Conservation (phyloP, 2,888 invertebrate genomes). For the Hirtodrosophila histrioides region DNA sequence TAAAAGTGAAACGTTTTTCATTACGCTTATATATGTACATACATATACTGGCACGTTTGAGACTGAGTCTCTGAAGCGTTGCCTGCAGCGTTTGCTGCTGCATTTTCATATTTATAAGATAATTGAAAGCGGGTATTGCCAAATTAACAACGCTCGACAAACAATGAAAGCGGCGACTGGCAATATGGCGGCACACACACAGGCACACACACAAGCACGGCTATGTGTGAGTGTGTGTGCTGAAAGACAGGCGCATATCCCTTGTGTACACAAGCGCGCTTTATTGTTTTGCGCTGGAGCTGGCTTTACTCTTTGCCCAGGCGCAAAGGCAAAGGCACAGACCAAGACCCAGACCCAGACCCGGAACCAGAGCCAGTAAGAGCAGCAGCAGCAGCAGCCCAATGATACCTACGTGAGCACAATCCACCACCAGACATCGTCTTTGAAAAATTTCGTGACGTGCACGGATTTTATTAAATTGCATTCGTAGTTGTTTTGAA, state of each 20-base stretch:
- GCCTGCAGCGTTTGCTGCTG: conserved; percentile 76
- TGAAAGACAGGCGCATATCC: conserved; percentile 79
- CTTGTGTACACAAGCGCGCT: conserved; percentile 82
- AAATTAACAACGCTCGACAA: conserved; percentile 82
- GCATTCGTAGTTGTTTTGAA: conserved; percentile 83
- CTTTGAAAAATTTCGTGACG: conserved; percentile 70
- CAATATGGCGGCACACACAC: conserved; percentile 66
- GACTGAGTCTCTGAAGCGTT: conserved; percentile 32
- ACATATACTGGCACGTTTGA: conserved; percentile 11
- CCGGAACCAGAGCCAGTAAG: conserved; percentile 3
- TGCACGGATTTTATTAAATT: conserved; percentile 83
- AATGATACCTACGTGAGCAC: conserved; percentile 51
- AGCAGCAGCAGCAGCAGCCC: conserved; percentile 40
- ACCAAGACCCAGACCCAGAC: conserved; percentile 2
- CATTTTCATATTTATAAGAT: conserved; percentile 84
- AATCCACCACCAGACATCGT: conserved; percentile 49
- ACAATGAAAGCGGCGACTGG: conserved; percentile 68
- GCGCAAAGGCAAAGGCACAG: conserved; percentile 5
- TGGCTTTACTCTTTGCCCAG: conserved; percentile 63
- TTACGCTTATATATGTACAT: conserved; percentile 42
- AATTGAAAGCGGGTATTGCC: conserved; percentile 84
- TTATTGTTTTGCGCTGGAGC: conserved; percentile 80
- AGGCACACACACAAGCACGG: conserved; percentile 16
- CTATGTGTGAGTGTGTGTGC: conserved; percentile 27
- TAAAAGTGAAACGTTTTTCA: conserved; percentile 78